phyloP scores from a whole-genome alignment of 2,113 vertebrate species.

The Tiliqua scincoides region DNA sequence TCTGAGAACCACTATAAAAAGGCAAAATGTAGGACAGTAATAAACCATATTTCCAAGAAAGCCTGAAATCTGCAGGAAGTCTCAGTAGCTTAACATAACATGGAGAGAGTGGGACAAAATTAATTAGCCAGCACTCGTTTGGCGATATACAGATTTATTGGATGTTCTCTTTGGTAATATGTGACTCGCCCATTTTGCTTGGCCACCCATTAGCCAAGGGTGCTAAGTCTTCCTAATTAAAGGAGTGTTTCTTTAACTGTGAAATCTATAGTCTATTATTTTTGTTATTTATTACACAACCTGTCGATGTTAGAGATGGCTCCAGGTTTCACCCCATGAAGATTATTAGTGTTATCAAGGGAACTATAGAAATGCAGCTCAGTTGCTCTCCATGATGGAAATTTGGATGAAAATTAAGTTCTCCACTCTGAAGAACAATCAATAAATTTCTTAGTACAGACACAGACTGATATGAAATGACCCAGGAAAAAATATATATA shows the following conservation, averaged over 20 bases:
- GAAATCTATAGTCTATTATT: slow-evolving; percentile 69
- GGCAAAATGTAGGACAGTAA: slow-evolving; percentile 18
- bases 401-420: slow-evolving; percentile 55
- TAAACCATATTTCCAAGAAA: slow-evolving; percentile 41
- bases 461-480: not conserved
- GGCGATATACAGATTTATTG: slow-evolving; percentile 47
- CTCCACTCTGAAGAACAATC: slow-evolving; percentile 20
- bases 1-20: slow-evolving; percentile 32
- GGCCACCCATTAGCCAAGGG: slow-evolving; percentile 41
- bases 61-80: slow-evolving; percentile 27
- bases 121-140: slow-evolving; percentile 56
- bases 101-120: slow-evolving; percentile 36
- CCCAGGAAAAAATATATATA: slow-evolving; percentile 2
- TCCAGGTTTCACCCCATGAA: slow-evolving; percentile 45
- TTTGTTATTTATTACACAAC: slow-evolving; percentile 59
- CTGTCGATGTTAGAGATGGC: slow-evolving; percentile 40
- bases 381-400: slow-evolving; percentile 21
- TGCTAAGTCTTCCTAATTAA: slow-evolving; percentile 65
- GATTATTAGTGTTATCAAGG: slow-evolving; percentile 47
- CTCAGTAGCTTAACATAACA: slow-evolving; percentile 41
- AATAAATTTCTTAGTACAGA: slow-evolving; percentile 17
- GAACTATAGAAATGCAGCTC: slow-evolving; percentile 29
- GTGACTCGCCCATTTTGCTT: slow-evolving; percentile 48
- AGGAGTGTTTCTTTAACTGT: slow-evolving; percentile 58
- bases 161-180: slow-evolving; percentile 40